These are phyloP conservation scores for Phortica magna DNA, from an alignment of 2,888 invertebrate species.

Conservation along the genomic window DNA sequence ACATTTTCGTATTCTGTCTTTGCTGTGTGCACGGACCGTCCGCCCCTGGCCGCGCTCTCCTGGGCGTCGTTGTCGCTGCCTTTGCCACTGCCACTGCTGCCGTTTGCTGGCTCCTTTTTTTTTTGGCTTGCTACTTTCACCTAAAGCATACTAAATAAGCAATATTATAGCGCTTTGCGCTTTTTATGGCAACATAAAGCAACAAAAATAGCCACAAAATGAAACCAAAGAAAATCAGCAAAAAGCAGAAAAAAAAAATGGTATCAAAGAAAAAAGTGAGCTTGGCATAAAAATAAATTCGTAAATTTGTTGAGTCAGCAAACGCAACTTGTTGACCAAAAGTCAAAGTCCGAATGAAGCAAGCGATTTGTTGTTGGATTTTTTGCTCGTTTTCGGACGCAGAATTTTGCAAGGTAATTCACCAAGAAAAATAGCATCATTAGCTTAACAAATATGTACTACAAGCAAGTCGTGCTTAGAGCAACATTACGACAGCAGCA, in stretches of 20 bases:
- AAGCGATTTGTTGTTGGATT: not conserved
- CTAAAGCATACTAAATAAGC: conserved; percentile 20
- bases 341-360: conserved; percentile 47
- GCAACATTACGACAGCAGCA: not conserved
- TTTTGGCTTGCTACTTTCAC: not conserved
- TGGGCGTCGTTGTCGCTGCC: not conserved
- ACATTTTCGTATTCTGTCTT: not conserved
- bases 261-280: not conserved
- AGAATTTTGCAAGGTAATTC: conserved; percentile 62
- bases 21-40: not conserved
- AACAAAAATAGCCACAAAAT: not conserved
- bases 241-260: not conserved
- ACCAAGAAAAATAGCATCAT: conserved; percentile 65
- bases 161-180: conserved; percentile 16
- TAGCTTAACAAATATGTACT: conserved; percentile 60
- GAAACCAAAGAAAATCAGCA: not conserved
- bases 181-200: conserved; percentile 7
- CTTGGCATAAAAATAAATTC: conserved; percentile 12
- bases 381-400: not conserved
- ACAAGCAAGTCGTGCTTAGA: no score
- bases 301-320: conserved; percentile 22
- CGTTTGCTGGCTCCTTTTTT: not conserved
- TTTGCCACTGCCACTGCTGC: not conserved
- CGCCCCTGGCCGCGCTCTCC: not conserved
- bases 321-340: conserved; percentile 56